Base-by-base conservation (phyloP, 1,140 invertebrate genomes). In the Lordiphosa collinella region DNA sequence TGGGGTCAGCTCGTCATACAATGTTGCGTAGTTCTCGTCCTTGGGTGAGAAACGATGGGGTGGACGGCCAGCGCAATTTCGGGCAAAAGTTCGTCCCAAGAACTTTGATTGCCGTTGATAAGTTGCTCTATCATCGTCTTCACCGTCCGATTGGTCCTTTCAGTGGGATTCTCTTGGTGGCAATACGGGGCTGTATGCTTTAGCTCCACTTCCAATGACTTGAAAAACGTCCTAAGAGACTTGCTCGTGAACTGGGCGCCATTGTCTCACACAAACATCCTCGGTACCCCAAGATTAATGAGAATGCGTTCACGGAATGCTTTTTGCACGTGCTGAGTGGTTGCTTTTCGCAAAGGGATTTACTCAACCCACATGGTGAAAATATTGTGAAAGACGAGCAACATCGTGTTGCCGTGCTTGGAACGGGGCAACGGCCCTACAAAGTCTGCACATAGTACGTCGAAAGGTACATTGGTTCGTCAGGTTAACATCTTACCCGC, bases 21-120 rank as follows among this genome's bases (percentile, higher is more conserved):
- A 4, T 0, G 37, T 14, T 0, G 0, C 37, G 13, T 0, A 11
- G 6, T 5, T 40, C 14, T 14, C 37, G 12, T 4, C 37, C 37
- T 8, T 40, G 37, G 0, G 12, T 14, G 0, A 40, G 5, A 9
- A 40, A 10, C 5, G 37, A 12, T 0, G 37, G 37, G 2, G 37
- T 14, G 7, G 12, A 55, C 18, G 10, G 53, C 53, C 4, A 55
- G 12, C 10, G 43, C 18, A 3, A 55, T 40, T 10, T 10, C 12
- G 7, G 12, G 7, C 11, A 12, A 40, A 11, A 29, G 9, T n/a
- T 32, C n/a, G n/a, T n/a, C n/a, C n/a, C n/a, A n/a, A n/a, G n/a
- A n/a, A n/a, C n/a, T n/a, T n/a, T n/a, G n/a, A n/a, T n/a, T n/a
- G n/a, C n/a, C n/a, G n/a, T n/a, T n/a, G n/a, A n/a, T n/a, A n/a